phyloP scores from a whole-genome alignment of 2,888 invertebrate species.

The Microctonus hyperodae region DNA sequence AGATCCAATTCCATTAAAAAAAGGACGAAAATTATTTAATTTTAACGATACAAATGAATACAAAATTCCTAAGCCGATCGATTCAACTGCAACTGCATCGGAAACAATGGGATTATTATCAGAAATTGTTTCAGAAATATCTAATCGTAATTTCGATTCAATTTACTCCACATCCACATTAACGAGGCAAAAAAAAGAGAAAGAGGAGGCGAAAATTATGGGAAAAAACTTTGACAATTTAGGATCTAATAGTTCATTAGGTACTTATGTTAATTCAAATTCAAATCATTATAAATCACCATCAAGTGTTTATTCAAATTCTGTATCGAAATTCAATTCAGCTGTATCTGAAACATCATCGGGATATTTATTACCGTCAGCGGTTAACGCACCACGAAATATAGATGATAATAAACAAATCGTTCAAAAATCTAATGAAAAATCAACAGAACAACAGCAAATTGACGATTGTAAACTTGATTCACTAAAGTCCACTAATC shows the following conservation, averaged over 20 bases:
- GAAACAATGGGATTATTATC: slow-evolving; percentile 78
- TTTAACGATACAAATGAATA: slow-evolving; percentile 52
- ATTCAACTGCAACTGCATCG: slow-evolving; percentile 56
- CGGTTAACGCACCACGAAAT: slow-evolving; percentile 70
- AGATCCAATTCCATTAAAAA: slow-evolving; percentile 70
- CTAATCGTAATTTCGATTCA: slow-evolving; percentile 84
- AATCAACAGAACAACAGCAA: slow-evolving; percentile 10
- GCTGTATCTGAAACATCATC: slow-evolving; percentile 73
- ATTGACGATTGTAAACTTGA: slow-evolving; percentile 41
- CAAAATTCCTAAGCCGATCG: slow-evolving; percentile 65
- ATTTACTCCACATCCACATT: slow-evolving; percentile 84
- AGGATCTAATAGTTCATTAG: slow-evolving; percentile 55
- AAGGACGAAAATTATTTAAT: slow-evolving; percentile 39
- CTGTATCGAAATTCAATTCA: slow-evolving; percentile 67
- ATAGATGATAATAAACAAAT: slow-evolving; percentile 41
- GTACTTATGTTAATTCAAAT: slow-evolving; percentile 70
- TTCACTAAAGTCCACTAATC: slow-evolving; percentile 40
- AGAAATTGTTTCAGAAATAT: slow-evolving; percentile 88
- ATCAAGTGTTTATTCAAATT: slow-evolving; percentile 69
- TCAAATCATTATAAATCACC: slow-evolving; percentile 67
- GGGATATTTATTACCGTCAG: slow-evolving; percentile 77
- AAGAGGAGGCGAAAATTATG: slow-evolving; percentile 42
- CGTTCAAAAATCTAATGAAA: not conserved
- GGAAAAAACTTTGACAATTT: slow-evolving; percentile 48
- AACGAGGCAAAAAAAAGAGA: slow-evolving; percentile 65